Conservation (phyloP, 2,113 vertebrate species). For the Cyanoderma ruficeps region DNA sequence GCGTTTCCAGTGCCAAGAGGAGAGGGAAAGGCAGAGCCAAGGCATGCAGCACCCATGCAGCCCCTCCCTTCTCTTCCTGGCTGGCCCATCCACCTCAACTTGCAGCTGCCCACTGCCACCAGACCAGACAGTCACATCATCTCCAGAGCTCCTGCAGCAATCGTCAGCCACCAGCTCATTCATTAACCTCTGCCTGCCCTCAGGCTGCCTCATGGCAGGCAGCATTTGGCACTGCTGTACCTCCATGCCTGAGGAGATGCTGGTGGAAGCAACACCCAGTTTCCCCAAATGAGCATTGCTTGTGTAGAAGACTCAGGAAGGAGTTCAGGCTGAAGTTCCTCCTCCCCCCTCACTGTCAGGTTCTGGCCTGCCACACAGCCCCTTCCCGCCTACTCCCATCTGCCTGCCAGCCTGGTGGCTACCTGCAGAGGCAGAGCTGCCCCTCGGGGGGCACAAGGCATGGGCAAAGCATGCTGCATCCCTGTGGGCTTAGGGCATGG, state of each 20-base stretch:
- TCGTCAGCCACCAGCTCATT: neutral
- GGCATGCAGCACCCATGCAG: neutral
- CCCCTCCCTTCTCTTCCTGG: neutral
- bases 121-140: neutral
- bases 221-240: neutral
- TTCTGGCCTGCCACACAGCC: neutral
- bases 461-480: neutral
- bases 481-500: neutral
- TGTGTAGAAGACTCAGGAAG: neutral
- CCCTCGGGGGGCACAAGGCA: neutral
- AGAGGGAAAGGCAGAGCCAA: neutral
- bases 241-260: neutral
- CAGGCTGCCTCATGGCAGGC: neutral
- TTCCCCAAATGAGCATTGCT: neutral
- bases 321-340: neutral
- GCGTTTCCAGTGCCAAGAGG: neutral
- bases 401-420: fast-evolving
- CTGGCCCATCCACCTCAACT: neutral
- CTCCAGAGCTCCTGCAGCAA: neutral
- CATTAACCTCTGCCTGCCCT: neutral
- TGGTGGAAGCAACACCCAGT: fast-evolving
- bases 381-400: neutral
- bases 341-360: neutral
- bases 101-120: neutral
- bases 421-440: neutral